Conservation (phyloP, 2,113 vertebrate species). For the Aspidoscelis tigris region DNA sequence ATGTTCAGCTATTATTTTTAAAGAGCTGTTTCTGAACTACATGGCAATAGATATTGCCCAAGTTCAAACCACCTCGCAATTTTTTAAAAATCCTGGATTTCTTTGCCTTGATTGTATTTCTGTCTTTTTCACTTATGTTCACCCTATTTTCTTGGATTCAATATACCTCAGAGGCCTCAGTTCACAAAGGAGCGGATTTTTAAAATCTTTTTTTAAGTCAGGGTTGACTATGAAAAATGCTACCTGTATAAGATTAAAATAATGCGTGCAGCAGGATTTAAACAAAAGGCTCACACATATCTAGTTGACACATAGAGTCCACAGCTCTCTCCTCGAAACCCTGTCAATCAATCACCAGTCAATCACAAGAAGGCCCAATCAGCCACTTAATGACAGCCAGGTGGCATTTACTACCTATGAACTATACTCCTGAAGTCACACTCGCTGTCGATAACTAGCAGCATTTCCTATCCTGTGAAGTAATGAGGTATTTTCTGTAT, state of each 20-base stretch:
- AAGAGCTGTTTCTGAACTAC: neutral
- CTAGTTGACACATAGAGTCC: neutral
- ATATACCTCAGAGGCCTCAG: conserved; percentile 41
- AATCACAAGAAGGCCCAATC: conserved; percentile 63
- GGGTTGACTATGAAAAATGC: conserved; percentile 45
- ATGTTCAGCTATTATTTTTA: neutral
- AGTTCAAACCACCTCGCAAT: neutral
- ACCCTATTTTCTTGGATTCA: conserved; percentile 14
- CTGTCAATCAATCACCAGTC: conserved; percentile 76
- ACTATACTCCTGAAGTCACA: conserved; percentile 68
- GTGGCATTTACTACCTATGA: conserved; percentile 70
- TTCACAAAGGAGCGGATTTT: accelerated
- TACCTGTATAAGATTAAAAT: conserved; percentile 46
- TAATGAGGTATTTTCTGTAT: conserved; percentile 70
- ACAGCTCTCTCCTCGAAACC: conserved; percentile 48
- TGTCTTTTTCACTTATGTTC: too few species aligned
- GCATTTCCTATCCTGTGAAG: conserved; percentile 41
- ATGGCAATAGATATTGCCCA: neutral
- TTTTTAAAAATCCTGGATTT: neutral
- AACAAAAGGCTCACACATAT: conserved; percentile 18
- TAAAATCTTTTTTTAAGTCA: neutral
- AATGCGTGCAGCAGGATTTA: conserved; percentile 31
- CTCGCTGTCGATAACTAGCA: conserved; percentile 53
- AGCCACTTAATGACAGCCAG: conserved; percentile 70
- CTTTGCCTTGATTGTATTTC: neutral